Conservation (phyloP, 2,797 vertebrate genomes). For the Gouania willdenowi region DNA sequence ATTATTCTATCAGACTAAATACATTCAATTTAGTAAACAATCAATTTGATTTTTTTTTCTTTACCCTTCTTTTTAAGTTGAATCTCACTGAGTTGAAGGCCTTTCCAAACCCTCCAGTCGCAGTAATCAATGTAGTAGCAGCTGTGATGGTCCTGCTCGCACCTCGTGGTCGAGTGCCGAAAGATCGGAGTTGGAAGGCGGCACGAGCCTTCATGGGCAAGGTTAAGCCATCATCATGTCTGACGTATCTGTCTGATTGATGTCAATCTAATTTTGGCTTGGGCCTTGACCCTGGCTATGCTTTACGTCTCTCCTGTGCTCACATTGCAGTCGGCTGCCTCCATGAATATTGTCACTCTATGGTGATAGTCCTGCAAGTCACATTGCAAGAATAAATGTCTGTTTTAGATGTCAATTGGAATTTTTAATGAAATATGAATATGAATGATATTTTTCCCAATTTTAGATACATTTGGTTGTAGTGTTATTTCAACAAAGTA, state of each 20-base stretch:
- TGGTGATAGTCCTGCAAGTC: too few species aligned
- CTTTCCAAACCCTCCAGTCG: conserved; percentile 78
- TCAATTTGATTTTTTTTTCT: neutral
- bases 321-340: conserved; percentile 46
- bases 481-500: too few species aligned
- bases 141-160: conserved; percentile 84
- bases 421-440: too few species aligned
- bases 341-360: conserved; percentile 61
- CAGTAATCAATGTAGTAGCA: conserved; percentile 80
- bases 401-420: too few species aligned
- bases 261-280: conserved; percentile 63
- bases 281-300: conserved; percentile 67
- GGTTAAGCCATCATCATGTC: conserved; percentile 74
- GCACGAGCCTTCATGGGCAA: conserved; percentile 83
- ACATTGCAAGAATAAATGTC: too few species aligned
- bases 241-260: conserved; percentile 66
- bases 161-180: conserved; percentile 72
- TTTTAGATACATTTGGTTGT: too few species aligned
- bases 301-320: conserved; percentile 31
- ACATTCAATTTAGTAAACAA: too few species aligned
- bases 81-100: conserved; percentile 86
- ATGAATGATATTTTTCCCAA: too few species aligned
- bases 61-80: conserved; percentile 58
- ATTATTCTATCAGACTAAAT: neutral
- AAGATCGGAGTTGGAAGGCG: conserved; percentile 83